phyloP scores from a whole-genome alignment of 1,140 invertebrate genomes.

The Mizuhopecten yessoensis region DNA sequence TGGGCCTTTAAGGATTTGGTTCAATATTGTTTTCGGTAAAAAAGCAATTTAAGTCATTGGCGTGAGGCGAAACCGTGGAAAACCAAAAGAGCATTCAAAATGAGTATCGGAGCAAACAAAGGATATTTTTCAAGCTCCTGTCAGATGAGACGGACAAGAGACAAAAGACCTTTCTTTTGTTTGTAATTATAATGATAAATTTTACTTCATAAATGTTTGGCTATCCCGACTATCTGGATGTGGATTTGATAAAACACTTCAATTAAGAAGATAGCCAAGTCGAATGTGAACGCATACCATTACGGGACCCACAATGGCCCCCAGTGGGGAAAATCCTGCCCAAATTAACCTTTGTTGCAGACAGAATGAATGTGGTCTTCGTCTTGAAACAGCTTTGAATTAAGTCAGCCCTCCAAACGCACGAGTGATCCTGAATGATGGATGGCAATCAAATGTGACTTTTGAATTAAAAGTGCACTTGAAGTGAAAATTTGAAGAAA shows the following conservation, averaged over 20 bases:
- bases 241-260: constrained; percentile 39
- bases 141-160: background rate
- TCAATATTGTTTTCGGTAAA: constrained; percentile 34
- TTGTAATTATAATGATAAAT: constrained; percentile 40
- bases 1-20: constrained; percentile 37
- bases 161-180: constrained; percentile 34
- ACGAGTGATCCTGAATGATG: constrained; percentile 17
- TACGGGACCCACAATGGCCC: background rate
- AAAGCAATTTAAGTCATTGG: constrained; percentile 34
- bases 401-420: constrained; percentile 14
- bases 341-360: constrained; percentile 18
- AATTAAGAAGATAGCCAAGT: constrained; percentile 38
- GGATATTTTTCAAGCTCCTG: constrained; percentile 14
- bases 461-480: constrained; percentile 18
- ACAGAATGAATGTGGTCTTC: constrained; percentile 26
- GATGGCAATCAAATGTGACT: background rate
- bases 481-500: background rate
- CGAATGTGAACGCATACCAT: constrained; percentile 23
- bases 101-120: constrained; percentile 18
- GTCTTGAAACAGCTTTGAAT: constrained; percentile 28
- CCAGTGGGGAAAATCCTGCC: background rate
- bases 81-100: constrained; percentile 39
- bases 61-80: constrained; percentile 15
- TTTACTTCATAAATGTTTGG: constrained; percentile 22
- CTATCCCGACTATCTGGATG: constrained; percentile 2